phyloP scores from a whole-genome alignment of 2,797 vertebrate species.

The Cynopterus sphinx region DNA sequence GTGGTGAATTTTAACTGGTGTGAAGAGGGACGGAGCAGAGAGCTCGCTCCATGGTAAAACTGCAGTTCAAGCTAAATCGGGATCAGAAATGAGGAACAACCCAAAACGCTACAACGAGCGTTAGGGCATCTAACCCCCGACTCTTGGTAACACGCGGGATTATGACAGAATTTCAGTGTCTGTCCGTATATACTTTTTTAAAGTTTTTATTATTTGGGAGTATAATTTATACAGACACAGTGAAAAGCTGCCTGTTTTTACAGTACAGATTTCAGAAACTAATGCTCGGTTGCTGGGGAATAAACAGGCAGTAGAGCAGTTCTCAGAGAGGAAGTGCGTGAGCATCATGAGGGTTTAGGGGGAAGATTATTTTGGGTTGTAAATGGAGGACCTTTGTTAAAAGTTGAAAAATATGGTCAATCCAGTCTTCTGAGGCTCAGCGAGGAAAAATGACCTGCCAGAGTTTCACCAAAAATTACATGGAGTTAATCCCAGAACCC shows the following conservation, averaged over 20 bases:
- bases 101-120: neutral
- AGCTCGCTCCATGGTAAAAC: neutral
- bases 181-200: neutral
- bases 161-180: conserved; percentile 13
- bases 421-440: neutral
- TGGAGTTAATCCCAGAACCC: neutral
- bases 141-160: neutral
- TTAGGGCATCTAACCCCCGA: neutral
- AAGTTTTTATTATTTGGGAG: conserved; percentile 43
- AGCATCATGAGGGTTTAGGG: neutral
- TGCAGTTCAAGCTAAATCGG: neutral
- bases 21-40: neutral
- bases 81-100: conserved; percentile 6
- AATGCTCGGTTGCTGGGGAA: conserved; percentile 9
- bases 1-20: neutral
- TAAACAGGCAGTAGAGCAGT: conserved; percentile 1
- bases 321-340: neutral
- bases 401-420: conserved; percentile 28
- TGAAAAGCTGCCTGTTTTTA: conserved; percentile 19
- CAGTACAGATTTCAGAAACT: conserved; percentile 46
- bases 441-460: neutral
- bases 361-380: conserved; percentile 40
- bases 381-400: conserved; percentile 42
- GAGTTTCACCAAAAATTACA: neutral
- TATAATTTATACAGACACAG: neutral